Conservation (phyloP, 2,113 vertebrate genomes). For the Cyanoramphus novaezelandiae region DNA sequence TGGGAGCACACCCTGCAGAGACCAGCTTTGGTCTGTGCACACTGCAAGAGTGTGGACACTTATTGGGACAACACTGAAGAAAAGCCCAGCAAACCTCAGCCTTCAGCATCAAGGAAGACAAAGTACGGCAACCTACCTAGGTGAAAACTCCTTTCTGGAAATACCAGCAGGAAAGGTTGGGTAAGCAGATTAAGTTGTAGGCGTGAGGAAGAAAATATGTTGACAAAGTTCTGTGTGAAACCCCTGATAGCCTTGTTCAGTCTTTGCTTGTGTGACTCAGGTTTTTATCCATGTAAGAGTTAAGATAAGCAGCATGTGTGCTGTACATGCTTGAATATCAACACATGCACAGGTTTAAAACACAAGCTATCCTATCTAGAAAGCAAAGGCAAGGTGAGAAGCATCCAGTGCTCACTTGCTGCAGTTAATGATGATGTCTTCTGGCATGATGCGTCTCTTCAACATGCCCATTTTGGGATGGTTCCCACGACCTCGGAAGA, state of each 20-base stretch:
- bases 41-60: background rate
- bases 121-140: background rate
- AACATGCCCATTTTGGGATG: slow-evolving; percentile 98
- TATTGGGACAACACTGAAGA: background rate
- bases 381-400: background rate
- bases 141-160: background rate
- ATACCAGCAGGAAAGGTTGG: background rate
- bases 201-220: background rate
- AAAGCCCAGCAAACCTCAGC: background rate
- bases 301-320: background rate
- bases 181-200: background rate
- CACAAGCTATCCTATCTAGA: background rate
- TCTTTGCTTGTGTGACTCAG: background rate
- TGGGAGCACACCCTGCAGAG: background rate
- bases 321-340: background rate
- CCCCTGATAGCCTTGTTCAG: background rate
- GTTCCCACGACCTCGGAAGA: slow-evolving; percentile 93
- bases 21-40: background rate
- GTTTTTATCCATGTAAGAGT: background rate
- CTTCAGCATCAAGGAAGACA: background rate
- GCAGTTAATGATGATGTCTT: slow-evolving; percentile 97
- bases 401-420: slow-evolving; percentile 85
- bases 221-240: background rate
- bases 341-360: fast-evolving
- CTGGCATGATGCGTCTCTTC: slow-evolving; percentile 90